Percentiles rank a stretch among this genome's conserved stretches.
Evolutionary conservation across 2,888 invertebrate genomes (phyloP).

Genomic region (Bhutanitis thaidina): DNA sequence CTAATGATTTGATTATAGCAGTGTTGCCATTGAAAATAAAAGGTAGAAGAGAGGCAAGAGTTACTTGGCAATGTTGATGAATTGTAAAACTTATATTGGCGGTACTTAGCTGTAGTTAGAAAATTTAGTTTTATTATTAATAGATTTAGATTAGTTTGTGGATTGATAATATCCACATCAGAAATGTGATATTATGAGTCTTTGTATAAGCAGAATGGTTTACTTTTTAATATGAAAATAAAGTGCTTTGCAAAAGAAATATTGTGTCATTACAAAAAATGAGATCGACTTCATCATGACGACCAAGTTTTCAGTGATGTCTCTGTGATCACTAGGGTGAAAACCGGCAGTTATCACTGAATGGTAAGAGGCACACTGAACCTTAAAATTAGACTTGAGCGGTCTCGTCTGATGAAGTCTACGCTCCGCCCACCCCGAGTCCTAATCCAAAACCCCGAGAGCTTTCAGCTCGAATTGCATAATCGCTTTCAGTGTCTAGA

Average conservation of each 20-base stretch:
- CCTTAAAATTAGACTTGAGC: no score
- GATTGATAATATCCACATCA: slow-evolving; percentile 84
- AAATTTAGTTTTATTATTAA: slow-evolving; percentile 34
- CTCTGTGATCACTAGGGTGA: no score
- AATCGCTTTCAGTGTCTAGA: no score
- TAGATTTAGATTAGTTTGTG: slow-evolving; percentile 57
- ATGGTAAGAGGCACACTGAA: no score
- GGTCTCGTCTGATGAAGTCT: no score
- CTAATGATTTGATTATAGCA: slow-evolving; percentile 1
- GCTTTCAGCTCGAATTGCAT: no score
- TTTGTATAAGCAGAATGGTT: slow-evolving; percentile 67
- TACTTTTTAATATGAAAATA: slow-evolving; percentile 61
- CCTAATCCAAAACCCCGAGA: no score
- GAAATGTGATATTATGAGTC: slow-evolving; percentile 86
- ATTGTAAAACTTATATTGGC: slow-evolving; percentile 31
- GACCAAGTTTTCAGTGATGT: no score
- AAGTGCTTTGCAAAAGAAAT: slow-evolving; percentile 51
- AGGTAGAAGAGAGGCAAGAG: slow-evolving; percentile 25
- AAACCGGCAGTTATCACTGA: no score
- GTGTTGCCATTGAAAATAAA: slow-evolving; percentile 15
- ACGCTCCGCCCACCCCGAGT: no score
- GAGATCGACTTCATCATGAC: no score
- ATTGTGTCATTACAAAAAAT: slow-evolving; percentile 21
- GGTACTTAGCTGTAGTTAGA: slow-evolving; percentile 57
- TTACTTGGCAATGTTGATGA: slow-evolving; percentile 13